phyloP scores from a whole-genome alignment of 2,888 invertebrate genomes.

The Tiphia femorata region DNA sequence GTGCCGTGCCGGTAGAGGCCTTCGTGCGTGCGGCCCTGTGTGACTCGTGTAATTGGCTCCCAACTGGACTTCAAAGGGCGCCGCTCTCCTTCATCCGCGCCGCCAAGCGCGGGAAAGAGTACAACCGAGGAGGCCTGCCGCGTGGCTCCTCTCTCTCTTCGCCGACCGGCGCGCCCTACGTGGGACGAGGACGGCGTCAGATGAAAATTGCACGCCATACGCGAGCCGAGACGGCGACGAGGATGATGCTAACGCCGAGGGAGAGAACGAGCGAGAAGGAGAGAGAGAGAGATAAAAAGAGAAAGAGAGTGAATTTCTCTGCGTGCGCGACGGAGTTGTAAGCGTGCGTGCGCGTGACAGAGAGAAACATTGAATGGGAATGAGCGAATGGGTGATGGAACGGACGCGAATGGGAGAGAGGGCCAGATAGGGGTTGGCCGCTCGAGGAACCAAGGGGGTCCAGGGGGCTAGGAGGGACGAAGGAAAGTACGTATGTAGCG shows the following conservation, averaged over 20 bases:
- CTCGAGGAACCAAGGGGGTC: slow-evolving; percentile 11
- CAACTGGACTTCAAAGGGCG: slow-evolving; percentile 69
- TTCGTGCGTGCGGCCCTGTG: slow-evolving; percentile 65
- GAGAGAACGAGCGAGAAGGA: slow-evolving; percentile 2
- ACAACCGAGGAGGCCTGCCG: slow-evolving; percentile 14
- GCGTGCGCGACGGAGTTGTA: no score
- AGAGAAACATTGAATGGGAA: slow-evolving; percentile 23
- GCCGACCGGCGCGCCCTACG: slow-evolving; percentile 19
- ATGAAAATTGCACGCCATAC: slow-evolving; percentile 64
- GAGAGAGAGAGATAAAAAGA: neutral
- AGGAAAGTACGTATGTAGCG: no score
- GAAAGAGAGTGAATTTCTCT: no score
- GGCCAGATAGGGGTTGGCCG: slow-evolving; percentile 19
- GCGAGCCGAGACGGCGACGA: slow-evolving; percentile 36
- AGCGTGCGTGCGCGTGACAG: no score
- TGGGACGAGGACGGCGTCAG: slow-evolving; percentile 42
- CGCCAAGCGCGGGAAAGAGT: slow-evolving; percentile 59
- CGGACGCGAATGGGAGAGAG: slow-evolving; percentile 26
- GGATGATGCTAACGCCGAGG: neutral
- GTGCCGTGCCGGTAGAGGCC: slow-evolving; percentile 35
- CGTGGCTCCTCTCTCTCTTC: slow-evolving; percentile 20
- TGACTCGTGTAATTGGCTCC: slow-evolving; percentile 70
- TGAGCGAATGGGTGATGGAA: slow-evolving; percentile 21
- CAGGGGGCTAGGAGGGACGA: slow-evolving; percentile 18
- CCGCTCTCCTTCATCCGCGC: slow-evolving; percentile 69